Percentiles rank a stretch among this genome's conserved stretches.
phyloP scores from a whole-genome alignment of 2,797 vertebrate genomes.

The Acrossocheilus wenchowensis region DNA sequence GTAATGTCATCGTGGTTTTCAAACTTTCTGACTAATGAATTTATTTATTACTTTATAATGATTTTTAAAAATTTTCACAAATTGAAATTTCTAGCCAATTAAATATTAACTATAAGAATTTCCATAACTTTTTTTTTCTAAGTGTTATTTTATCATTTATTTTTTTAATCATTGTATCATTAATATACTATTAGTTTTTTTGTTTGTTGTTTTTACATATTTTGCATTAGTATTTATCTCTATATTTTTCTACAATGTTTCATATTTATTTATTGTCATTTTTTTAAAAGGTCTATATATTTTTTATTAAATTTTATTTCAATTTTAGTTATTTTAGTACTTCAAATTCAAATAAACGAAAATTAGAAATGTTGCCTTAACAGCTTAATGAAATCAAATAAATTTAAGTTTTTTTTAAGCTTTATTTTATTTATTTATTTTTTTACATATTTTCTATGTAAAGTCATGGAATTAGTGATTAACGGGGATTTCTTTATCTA shows the following conservation, averaged over 20 bases:
- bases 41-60: background rate
- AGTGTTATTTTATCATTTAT: background rate
- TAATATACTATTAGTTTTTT: background rate
- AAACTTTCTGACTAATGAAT: background rate
- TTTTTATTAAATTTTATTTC: background rate
- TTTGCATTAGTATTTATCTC: background rate
- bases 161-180: background rate
- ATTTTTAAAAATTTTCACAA: background rate
- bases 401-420: background rate
- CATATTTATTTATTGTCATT: background rate
- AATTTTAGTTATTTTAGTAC: no score
- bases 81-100: background rate
- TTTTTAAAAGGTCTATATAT: background rate
- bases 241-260: background rate
- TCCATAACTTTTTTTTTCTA: background rate
- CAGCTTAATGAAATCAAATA: background rate
- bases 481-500: background rate
- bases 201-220: background rate
- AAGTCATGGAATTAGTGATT: background rate
- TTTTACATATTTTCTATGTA: no score
- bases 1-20: background rate
- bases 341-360: background rate
- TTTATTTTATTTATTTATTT: no score
- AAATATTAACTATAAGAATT: background rate
- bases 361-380: background rate